These are phyloP conservation scores for Protonibea diacanthus DNA, from an alignment of 2,797 vertebrate genomes.

Conservation along the genomic window DNA sequence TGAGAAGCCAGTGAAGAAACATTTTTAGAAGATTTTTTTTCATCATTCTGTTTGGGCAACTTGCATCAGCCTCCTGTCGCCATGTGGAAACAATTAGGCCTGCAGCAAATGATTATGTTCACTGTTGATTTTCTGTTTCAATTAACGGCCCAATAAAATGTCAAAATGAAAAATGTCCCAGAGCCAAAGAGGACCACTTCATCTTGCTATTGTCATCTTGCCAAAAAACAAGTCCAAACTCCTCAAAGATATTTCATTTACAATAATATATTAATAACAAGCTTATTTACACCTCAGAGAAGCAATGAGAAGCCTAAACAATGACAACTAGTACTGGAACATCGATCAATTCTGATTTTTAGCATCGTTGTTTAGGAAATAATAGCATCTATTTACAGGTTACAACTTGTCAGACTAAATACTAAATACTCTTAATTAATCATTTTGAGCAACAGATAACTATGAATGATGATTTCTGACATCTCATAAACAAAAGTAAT, in stretches of 20 bases:
- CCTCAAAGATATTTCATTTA: not conserved
- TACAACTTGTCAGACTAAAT: not conserved
- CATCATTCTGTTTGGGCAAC: not conserved
- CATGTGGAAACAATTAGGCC: not conserved
- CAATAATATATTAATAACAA: too few relatives aligned
- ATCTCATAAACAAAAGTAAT: not conserved
- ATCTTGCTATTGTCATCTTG: not conserved
- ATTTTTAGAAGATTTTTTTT: not conserved
- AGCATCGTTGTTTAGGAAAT: not conserved
- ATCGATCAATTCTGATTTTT: not conserved
- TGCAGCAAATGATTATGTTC: not conserved
- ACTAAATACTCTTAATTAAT: not conserved
- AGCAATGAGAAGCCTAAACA: not conserved
- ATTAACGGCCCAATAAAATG: not conserved
- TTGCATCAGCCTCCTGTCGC: not conserved
- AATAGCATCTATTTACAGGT: not conserved
- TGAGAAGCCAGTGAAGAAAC: not conserved
- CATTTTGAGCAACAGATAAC: not conserved
- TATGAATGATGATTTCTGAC: not conserved
- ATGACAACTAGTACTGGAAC: not conserved
- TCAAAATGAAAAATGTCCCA: not conserved
- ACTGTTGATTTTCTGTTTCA: not conserved
- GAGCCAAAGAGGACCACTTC: not conserved
- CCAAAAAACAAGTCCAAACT: not conserved
- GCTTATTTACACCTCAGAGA: not conserved